Evolutionary conservation across 2,797 vertebrate species (phyloP).

Genomic region (Apogon talboti): DNA sequence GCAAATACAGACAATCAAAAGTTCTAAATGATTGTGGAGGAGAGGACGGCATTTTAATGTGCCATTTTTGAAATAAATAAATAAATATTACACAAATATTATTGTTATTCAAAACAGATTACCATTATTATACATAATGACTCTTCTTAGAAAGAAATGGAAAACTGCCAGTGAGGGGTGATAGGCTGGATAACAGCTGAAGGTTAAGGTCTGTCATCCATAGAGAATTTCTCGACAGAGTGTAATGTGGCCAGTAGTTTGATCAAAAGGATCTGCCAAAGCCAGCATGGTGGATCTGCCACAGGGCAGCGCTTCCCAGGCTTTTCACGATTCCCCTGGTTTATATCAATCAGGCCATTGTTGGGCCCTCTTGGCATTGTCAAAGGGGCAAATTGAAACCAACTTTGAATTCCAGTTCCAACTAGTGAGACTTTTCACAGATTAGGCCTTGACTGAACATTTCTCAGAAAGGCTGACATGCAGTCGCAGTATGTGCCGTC

Average conservation of each 20-base stretch:
- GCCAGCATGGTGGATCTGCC: neutral
- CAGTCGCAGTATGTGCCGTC: conserved; percentile 33
- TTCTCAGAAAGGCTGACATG: conserved; percentile 48
- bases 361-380: conserved; percentile 28
- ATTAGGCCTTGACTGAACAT: conserved; percentile 36
- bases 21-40: too few species aligned
- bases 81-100: too few species aligned
- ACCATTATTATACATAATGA: too few species aligned
- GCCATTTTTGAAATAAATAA: too few species aligned
- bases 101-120: too few species aligned
- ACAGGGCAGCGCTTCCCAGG: conserved; percentile 4
- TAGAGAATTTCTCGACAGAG: neutral
- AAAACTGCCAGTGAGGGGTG: neutral
- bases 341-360: conserved; percentile 42
- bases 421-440: conserved; percentile 38
- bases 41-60: too few species aligned
- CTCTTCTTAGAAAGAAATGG: neutral
- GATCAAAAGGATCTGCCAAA: conserved; percentile 15
- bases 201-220: neutral
- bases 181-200: neutral
- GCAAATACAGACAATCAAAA: too few species aligned
- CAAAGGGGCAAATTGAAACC: conserved; percentile 20
- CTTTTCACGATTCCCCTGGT: conserved; percentile 23
- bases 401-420: conserved; percentile 17
- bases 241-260: neutral